A percentile compares a stretch with the other conserved stretches of the same genome.
These are phyloP conservation scores for Hirudinaria manillensis DNA, from an alignment of 2,888 invertebrate genomes.

Conservation along the genomic window DNA sequence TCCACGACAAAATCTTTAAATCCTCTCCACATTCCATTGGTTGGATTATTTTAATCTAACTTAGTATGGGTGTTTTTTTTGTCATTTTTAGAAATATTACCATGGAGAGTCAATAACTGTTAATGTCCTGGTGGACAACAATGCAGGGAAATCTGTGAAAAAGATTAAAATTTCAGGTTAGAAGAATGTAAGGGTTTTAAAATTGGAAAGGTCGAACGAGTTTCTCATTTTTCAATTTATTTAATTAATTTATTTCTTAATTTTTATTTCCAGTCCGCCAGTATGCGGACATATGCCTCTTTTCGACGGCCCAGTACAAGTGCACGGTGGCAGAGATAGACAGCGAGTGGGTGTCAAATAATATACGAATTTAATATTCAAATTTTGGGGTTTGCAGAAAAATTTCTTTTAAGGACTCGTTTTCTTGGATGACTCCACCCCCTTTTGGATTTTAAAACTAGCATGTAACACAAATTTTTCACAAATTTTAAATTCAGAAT, in stretches of 20 bases:
- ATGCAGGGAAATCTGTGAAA: constrained; percentile 95
- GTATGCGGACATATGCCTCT: constrained; percentile 97
- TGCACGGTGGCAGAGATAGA: constrained; percentile 96
- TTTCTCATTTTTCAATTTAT: background rate
- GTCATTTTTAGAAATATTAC: constrained; percentile 66
- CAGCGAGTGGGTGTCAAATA: constrained; percentile 64
- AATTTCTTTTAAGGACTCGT: background rate
- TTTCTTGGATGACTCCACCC: background rate
- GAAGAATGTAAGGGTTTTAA: background rate
- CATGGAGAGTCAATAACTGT: constrained; percentile 90
- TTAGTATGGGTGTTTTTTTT: background rate
- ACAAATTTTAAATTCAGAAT: background rate
- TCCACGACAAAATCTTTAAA: no score
- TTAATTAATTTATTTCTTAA: background rate
- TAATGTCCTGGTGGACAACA: constrained; percentile 98
- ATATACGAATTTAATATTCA: background rate
- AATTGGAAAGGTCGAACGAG: background rate
- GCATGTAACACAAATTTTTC: background rate
- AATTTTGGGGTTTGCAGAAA: no score
- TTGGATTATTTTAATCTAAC: no score
- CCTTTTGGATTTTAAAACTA: background rate
- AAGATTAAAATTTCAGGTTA: constrained; percentile 79
- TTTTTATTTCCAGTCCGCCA: constrained; percentile 67
- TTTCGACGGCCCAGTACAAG: constrained; percentile 98
- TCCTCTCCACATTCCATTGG: no score